Evolutionary conservation across 2,113 vertebrate genomes (phyloP).

Genomic region (Argyrosomus japonicus): DNA sequence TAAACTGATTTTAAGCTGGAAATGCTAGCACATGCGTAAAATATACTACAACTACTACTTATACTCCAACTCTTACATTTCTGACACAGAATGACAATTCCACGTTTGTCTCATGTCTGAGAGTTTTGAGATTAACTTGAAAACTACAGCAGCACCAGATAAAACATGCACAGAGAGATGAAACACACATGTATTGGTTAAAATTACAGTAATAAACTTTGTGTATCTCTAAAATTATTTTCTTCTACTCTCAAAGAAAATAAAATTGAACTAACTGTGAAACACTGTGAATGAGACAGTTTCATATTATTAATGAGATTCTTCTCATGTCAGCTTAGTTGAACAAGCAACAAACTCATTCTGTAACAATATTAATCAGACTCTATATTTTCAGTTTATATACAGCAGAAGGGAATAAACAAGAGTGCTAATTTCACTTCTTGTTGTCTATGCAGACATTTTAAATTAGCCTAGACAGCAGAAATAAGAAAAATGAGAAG

Average conservation of each 20-base stretch:
- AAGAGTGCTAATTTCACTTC: background rate
- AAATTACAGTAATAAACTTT: background rate
- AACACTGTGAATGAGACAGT: background rate
- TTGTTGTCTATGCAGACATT: background rate
- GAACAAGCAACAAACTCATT: background rate
- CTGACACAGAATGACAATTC: background rate
- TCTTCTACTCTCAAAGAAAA: background rate
- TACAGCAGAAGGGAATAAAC: background rate
- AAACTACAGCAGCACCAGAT: background rate
- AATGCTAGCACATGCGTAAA: no score
- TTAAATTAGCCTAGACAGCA: background rate
- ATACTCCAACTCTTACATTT: no score
- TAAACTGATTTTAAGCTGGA: background rate
- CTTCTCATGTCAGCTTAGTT: background rate
- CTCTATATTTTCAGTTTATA: background rate
- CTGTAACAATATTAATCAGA: background rate
- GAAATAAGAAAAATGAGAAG: background rate
- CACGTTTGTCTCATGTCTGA: background rate
- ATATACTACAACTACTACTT: background rate
- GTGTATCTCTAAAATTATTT: background rate
- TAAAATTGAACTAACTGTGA: background rate
- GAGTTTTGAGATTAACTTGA: background rate
- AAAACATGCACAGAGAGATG: background rate
- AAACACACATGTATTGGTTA: background rate
- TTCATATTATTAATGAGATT: background rate